Percentiles rank a stretch among this genome's conserved stretches.
Evolutionary conservation across 1,140 invertebrate species (phyloP).

Genomic region (Varroa destructor): DNA sequence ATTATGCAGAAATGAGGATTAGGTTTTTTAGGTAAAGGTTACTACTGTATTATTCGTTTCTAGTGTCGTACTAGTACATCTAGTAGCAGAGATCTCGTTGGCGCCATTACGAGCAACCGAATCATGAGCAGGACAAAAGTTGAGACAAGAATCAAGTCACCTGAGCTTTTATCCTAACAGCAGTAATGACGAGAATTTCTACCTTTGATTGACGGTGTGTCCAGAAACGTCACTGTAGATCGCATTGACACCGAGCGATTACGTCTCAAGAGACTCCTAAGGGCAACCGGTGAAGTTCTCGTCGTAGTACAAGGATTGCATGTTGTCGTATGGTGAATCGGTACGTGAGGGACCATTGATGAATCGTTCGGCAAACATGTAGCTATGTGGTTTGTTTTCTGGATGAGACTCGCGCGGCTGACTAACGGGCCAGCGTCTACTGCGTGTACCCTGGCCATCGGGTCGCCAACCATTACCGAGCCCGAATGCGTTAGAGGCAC

Average conservation of each 20-base stretch:
- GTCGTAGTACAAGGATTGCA: too few species aligned
- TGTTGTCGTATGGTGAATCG: too few species aligned
- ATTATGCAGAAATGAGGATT: too few species aligned
- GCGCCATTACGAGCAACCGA: neutral
- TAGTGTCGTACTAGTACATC: too few species aligned
- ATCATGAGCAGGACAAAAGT: neutral
- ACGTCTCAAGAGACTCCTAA: neutral
- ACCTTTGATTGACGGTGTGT: slow-evolving; percentile 22
- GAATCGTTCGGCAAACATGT: too few species aligned
- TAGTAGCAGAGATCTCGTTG: neutral
- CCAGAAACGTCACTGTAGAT: slow-evolving; percentile 5
- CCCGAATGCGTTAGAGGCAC: neutral
- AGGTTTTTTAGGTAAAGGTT: too few species aligned
- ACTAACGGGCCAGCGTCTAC: too few species aligned
- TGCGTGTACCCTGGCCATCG: neutral
- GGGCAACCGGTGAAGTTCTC: too few species aligned
- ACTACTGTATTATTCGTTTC: too few species aligned
- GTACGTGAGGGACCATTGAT: too few species aligned
- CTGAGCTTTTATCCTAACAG: neutral
- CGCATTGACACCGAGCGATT: neutral
- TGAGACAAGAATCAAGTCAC: neutral
- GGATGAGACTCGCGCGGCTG: too few species aligned
- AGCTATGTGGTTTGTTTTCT: too few species aligned
- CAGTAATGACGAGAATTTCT: neutral
- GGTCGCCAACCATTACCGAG: neutral